These are phyloP conservation scores for Acanthurus leucopareius DNA, from an alignment of 2,797 vertebrate genomes.

Conservation along the genomic window DNA sequence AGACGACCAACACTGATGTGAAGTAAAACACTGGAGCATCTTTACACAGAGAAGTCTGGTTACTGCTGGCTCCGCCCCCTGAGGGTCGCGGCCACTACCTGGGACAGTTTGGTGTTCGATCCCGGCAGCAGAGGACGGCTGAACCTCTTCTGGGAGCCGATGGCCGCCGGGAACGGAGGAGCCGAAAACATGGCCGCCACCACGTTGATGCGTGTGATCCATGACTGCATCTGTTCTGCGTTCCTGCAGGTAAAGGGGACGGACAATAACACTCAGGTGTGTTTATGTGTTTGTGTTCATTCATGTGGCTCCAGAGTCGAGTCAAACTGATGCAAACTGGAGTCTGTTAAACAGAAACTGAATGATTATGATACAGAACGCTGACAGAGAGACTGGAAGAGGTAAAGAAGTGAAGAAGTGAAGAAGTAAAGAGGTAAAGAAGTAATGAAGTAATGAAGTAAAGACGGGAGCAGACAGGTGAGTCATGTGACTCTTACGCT, in stretches of 20 bases:
- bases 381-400: no score
- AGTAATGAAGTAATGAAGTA: no score
- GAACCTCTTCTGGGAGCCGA: slow-evolving; percentile 98
- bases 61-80: no score
- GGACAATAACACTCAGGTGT: neutral
- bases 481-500: slow-evolving; percentile 86
- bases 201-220: slow-evolving; percentile 98
- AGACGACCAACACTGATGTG: slow-evolving; percentile 18
- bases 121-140: slow-evolving; percentile 95
- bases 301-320: no score
- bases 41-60: no score
- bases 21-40: neutral
- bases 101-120: slow-evolving; percentile 90
- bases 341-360: no score
- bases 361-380: no score
- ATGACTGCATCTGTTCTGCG: slow-evolving; percentile 98
- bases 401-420: no score
- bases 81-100: slow-evolving; percentile 82
- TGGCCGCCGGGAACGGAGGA: slow-evolving; percentile 95
- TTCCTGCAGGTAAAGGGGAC: slow-evolving; percentile 82
- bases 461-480: slow-evolving; percentile 41
- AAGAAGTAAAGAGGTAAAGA: no score
- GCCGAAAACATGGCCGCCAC: slow-evolving; percentile 97
- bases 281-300: no score
- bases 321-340: no score